Evolutionary conservation across 2,113 vertebrate genomes (phyloP).

Genomic region (Dunckerocampus dactyliophorus): DNA sequence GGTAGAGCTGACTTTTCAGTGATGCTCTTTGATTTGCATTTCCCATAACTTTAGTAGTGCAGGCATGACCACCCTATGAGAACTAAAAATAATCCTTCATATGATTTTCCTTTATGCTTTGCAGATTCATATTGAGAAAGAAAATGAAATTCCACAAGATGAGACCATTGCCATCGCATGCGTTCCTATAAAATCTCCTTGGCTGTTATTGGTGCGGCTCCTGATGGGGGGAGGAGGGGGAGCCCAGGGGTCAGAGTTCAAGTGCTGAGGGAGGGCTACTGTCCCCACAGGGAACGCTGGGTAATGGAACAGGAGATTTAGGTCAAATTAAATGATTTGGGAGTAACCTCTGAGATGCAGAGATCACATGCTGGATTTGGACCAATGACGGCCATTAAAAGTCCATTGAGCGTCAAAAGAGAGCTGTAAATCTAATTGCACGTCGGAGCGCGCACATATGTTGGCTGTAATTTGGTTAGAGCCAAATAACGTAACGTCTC

Average conservation of each 20-base stretch:
- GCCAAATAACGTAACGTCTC: constrained; percentile 41
- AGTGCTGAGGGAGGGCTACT: constrained; percentile 58
- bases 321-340: constrained; percentile 70
- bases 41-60: too few species aligned
- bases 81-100: too few species aligned
- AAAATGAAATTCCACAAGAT: constrained; percentile 29
- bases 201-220: constrained; percentile 40
- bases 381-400: constrained; percentile 61
- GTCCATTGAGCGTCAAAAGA: constrained; percentile 46
- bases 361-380: constrained; percentile 53
- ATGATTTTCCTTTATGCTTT: too few species aligned
- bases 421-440: constrained; percentile 54
- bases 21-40: too few species aligned
- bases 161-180: constrained; percentile 43
- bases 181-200: constrained; percentile 56
- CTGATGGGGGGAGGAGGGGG: constrained; percentile 26
- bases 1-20: too few species aligned
- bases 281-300: constrained; percentile 63
- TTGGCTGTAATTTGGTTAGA: constrained; percentile 45
- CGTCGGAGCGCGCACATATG: constrained; percentile 36
- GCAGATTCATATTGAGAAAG: constrained; percentile 12
- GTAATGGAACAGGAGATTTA: constrained; percentile 72
- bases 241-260: constrained; percentile 63
- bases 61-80: too few species aligned
- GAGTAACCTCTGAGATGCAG: constrained; percentile 45